These are phyloP conservation scores for Drosophila lacertosa DNA, from an alignment of 1,140 invertebrate species.

Conservation along the genomic window DNA sequence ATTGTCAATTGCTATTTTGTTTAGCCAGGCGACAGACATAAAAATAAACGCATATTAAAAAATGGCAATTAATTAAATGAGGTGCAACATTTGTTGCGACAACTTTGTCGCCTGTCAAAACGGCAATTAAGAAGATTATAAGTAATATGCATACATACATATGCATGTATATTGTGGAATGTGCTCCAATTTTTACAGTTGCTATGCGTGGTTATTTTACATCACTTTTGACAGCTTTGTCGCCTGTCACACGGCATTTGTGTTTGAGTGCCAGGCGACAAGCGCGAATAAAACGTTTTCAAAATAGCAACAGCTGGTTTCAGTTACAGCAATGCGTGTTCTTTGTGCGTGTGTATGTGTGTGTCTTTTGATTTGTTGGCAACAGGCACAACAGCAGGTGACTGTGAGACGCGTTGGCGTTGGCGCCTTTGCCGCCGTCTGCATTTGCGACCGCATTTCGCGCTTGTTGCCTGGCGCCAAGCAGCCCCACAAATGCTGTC, in stretches of 20 bases:
- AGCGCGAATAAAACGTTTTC: slow-evolving; percentile 16
- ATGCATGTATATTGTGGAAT: too few species aligned
- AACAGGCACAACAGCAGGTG: slow-evolving; percentile 31
- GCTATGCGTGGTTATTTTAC: background rate
- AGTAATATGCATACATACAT: too few species aligned
- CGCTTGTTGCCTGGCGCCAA: slow-evolving; percentile 32
- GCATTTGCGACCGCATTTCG: slow-evolving; percentile 32
- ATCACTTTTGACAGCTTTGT: slow-evolving; percentile 18
- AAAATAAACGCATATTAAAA: too few species aligned
- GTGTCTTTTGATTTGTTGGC: slow-evolving; percentile 45
- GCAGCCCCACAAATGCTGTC: slow-evolving; percentile 32
- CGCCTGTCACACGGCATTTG: slow-evolving; percentile 7
- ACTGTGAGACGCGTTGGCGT: slow-evolving; percentile 33
- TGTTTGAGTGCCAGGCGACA: slow-evolving; percentile 12
- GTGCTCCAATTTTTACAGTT: background rate
- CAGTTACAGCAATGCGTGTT: slow-evolving; percentile 2
- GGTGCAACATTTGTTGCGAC: too few species aligned
- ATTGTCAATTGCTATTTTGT: too few species aligned
- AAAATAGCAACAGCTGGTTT: slow-evolving; percentile 31
- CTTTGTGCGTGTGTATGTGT: slow-evolving; percentile 21
- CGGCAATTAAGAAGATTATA: too few species aligned
- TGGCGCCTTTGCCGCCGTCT: slow-evolving; percentile 18
- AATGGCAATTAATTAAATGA: too few species aligned
- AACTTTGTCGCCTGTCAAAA: too few species aligned
- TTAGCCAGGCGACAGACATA: too few species aligned